Percentiles rank a stretch among this genome's conserved stretches.
These are phyloP conservation scores for Oophaga pumilio DNA, from an alignment of 2,113 vertebrate species.

Conservation along the genomic window DNA sequence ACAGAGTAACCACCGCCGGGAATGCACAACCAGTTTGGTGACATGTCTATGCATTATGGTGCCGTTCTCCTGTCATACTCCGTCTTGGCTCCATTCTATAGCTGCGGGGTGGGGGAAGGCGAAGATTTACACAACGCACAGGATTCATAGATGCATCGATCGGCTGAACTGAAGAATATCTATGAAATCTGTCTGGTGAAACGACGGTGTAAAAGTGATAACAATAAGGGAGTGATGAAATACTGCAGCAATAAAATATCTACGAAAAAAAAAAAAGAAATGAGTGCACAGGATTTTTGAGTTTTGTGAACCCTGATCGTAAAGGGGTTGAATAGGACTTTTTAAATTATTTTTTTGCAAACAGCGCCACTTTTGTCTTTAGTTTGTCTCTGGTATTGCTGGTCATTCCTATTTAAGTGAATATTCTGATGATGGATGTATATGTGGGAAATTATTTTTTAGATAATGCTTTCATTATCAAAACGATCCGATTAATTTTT, in stretches of 20 bases:
- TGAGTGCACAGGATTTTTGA: background rate
- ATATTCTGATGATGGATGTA: no score
- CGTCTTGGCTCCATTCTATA: background rate
- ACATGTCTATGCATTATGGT: background rate
- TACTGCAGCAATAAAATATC: background rate
- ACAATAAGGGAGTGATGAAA: background rate
- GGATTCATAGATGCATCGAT: background rate
- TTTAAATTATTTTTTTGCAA: no score
- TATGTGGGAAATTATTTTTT: no score
- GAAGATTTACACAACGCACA: background rate
- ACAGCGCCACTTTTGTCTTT: no score
- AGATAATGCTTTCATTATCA: no score
- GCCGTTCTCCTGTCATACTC: background rate
- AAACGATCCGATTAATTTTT: no score
- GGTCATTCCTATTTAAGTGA: no score
- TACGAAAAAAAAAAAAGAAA: background rate
- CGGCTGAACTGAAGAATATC: background rate
- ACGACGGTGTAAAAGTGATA: background rate
- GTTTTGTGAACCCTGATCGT: background rate
- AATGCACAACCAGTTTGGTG: constrained; percentile 21
- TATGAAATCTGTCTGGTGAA: background rate
- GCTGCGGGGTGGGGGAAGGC: background rate
- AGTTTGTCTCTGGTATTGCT: no score
- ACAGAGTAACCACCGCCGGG: background rate
- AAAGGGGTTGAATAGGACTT: background rate